Conservation (phyloP, 2,797 vertebrate species). For the Paratrypauchen microcephalus region DNA sequence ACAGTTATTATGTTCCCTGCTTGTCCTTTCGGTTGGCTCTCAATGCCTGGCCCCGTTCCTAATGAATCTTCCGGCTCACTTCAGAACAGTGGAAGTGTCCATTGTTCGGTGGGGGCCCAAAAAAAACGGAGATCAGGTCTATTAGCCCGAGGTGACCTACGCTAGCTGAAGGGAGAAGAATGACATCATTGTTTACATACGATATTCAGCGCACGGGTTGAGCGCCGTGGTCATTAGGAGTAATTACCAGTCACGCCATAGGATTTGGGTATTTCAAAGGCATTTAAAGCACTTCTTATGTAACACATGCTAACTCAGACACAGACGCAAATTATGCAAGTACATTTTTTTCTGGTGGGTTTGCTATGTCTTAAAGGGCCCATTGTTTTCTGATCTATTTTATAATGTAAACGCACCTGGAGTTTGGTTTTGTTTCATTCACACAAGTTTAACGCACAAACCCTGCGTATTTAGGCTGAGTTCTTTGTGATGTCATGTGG, state of each 20-base stretch:
- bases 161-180: constrained; percentile 41
- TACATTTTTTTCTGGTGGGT: too few relatives aligned
- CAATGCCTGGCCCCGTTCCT: constrained; percentile 32
- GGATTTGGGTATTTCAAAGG: neutral
- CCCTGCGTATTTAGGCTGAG: too few relatives aligned
- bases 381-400: too few relatives aligned
- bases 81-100: constrained; percentile 31
- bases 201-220: constrained; percentile 11
- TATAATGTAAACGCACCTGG: too few relatives aligned
- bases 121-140: constrained; percentile 37
- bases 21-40: constrained; percentile 24
- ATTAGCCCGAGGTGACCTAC: constrained; percentile 36
- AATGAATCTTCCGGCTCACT: constrained; percentile 33
- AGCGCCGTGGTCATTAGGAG: constrained; percentile 5
- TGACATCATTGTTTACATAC: constrained; percentile 42
- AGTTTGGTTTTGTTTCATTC: too few relatives aligned
- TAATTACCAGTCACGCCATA: neutral
- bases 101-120: constrained; percentile 46
- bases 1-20: neutral
- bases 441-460: too few relatives aligned
- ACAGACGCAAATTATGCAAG: too few relatives aligned
- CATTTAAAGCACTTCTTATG: neutral
- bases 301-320: too few relatives aligned
- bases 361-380: too few relatives aligned
- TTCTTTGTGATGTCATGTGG: too few relatives aligned